Percentiles rank a stretch among this genome's conserved stretches.
These are phyloP conservation scores for Trichacis sp. DNA, from an alignment of 2,888 invertebrate genomes.

Conservation along the genomic window DNA sequence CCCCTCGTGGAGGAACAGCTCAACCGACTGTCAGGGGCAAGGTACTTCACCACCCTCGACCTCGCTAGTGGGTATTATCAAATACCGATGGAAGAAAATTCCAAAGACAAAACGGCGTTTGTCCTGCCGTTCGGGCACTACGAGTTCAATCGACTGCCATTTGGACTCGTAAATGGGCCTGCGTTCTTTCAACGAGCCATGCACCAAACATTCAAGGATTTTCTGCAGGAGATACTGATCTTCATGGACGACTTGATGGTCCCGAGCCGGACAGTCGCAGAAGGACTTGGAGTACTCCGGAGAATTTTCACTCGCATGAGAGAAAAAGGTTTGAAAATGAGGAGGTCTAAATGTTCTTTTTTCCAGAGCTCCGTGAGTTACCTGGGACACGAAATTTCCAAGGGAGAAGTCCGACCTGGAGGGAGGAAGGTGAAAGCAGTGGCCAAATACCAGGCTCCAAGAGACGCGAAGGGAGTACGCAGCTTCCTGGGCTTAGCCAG, in stretches of 20 bases:
- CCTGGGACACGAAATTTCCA: neutral
- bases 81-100: constrained; percentile 37
- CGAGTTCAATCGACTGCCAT: too few species aligned
- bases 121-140: too few species aligned
- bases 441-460: neutral
- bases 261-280: constrained; percentile 11
- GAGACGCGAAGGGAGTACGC: too few species aligned
- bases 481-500: constrained; percentile 9
- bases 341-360: constrained; percentile 3
- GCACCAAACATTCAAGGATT: constrained; percentile 32
- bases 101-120: constrained; percentile 43
- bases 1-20: too few species aligned
- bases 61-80: too few species aligned
- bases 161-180: constrained; percentile 13
- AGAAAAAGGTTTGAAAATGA: neutral
- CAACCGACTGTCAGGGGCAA: too few species aligned
- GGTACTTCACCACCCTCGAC: too few species aligned
- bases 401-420: too few species aligned
- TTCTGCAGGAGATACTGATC: neutral
- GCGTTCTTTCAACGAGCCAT: constrained; percentile 28
- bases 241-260: constrained; percentile 34
- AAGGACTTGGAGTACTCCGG: constrained; percentile 5
- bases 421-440: neutral
- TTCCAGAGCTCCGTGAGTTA: neutral
- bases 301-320: neutral